A percentile compares a stretch with the other conserved stretches of the same genome.
These are phyloP conservation scores for Trichomycterus rosablanca DNA, from an alignment of 2,113 vertebrate genomes.

Conservation along the genomic window DNA sequence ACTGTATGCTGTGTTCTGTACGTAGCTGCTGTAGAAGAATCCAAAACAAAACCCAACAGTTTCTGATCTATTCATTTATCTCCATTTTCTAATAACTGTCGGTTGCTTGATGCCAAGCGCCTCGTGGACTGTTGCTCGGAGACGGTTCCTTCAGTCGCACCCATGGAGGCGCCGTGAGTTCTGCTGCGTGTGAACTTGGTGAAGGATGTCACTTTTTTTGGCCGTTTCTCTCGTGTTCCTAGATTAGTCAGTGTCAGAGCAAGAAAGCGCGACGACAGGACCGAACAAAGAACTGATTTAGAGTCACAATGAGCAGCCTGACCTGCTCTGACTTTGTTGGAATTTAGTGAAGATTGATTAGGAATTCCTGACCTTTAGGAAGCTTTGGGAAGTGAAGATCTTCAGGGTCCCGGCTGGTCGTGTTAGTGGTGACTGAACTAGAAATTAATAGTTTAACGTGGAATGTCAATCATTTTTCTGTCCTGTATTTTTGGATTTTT, in stretches of 20 bases:
- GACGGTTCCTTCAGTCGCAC: slow-evolving; percentile 37
- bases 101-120: slow-evolving; percentile 39
- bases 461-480: too few relatives aligned
- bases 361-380: neutral
- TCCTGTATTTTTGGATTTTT: too few relatives aligned
- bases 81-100: slow-evolving; percentile 29
- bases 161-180: slow-evolving; percentile 26
- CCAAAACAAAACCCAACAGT: too few relatives aligned
- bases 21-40: too few relatives aligned
- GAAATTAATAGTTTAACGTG: too few relatives aligned
- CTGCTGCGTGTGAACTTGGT: slow-evolving; percentile 24
- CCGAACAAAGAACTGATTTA: slow-evolving; percentile 22
- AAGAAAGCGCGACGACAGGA: slow-evolving; percentile 7
- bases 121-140: slow-evolving; percentile 47
- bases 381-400: too few relatives aligned
- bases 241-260: slow-evolving; percentile 10
- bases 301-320: neutral
- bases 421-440: too few relatives aligned
- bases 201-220: slow-evolving; percentile 35
- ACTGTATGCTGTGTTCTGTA: too few relatives aligned
- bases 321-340: neutral
- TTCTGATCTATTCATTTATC: slow-evolving; percentile 6
- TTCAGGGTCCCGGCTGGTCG: too few relatives aligned
- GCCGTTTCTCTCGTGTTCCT: neutral
- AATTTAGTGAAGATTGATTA: neutral